Evolutionary conservation across 1,140 invertebrate genomes (phyloP), one percentile per base, ranked within the genome.

Genomic region (Pseudachorutes palmiensis): DNA sequence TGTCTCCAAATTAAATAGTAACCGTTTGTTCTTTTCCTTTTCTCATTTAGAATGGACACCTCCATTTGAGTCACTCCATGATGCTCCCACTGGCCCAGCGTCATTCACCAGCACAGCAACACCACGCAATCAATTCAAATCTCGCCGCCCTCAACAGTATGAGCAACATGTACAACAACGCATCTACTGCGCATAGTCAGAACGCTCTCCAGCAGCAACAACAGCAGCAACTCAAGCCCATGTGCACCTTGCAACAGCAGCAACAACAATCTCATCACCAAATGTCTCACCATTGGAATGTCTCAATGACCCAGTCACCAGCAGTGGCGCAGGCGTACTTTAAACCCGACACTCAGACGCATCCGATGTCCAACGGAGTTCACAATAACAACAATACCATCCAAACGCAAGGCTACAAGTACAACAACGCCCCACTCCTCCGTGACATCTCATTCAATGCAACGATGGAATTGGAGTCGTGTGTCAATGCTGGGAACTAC

Each of bases 401-500:
- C 36, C 36, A 26, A 29, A 63, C 41, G 41, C 74, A 74, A 28
- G 67, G 61, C 26, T 65, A 74, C 59, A 78, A 76, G 71, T 78
- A 76, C 69, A 78, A 76, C 69, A 78, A 74, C 69, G 77, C 76
- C 62, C 77, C 76, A 68, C 76, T 83, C 30, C 67, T 84, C 30
- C 79, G 82, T 60, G 82, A 85, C 66, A 81, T 83, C 24, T 81
- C 74, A 70, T 74, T 85, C 22, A 80, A 80, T 57, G 79, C 80
- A 2, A 80, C 82, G 62, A 78, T 84, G 61, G 83, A 85, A 75
- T 80, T 82, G 5, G 84, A 86, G 67, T 80, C 81, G 45, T 86
- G 84, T 76, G 80, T 85, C 1, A 84, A 83, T 73, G 75, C 80
- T n/a, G 82, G 83, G 16, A 83, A 81, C 74, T 88, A 86, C 75